Base-by-base conservation (phyloP, 2,113 vertebrate genomes). In the Entomyzon cyanotis region DNA sequence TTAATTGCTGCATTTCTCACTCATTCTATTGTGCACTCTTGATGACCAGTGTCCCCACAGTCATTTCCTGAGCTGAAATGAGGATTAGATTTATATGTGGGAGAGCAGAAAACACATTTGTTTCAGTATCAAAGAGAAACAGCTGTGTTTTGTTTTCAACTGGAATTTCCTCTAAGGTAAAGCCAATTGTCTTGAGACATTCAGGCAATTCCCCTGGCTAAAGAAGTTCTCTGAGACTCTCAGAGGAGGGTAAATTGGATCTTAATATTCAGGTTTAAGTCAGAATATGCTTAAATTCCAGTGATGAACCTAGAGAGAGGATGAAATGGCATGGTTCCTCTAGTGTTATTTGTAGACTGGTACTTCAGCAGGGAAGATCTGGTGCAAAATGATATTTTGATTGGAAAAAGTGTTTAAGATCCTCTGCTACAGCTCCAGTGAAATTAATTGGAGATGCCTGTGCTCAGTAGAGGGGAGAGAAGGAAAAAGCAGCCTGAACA, bases 1-100 rank as follows among this genome's bases (percentile, higher is more conserved):
- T 93, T 90, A 92, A 92, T 96, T 96, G 90, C 82, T 95, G 77
- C 67, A 41, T 93, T 95, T 94, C 86, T 82, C 89, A 84, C 80
- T 96, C 58, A 2, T 81, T 5, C 73, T 75, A 1, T 94, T 94
- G 83, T 92, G 62, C 21, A 23, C 50, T 68, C 15, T 33, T 87
- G 95, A 88, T 97, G 95, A 95, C 93, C 93, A 44, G 55, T 73
- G 76, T 94, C 94, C 92, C 90, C 65, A 71, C 56, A 88, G 82
- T 74, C 19, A 65, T 94, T 96, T 91, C 71, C 74, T 92, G 52
- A 84, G 90, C 89, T 88, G 91, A 95, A 94, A 87, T 31, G 50
- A 93, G 78, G 84, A 88, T 90, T 83, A 86, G 91, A 78, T 93
- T 87, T 88, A 73, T 88, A 63, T 47, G 37, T 0, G 4, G 37